phyloP scores from a whole-genome alignment of 35 echinoderm and acorn worm species.

The Anneissia japonica region DNA sequence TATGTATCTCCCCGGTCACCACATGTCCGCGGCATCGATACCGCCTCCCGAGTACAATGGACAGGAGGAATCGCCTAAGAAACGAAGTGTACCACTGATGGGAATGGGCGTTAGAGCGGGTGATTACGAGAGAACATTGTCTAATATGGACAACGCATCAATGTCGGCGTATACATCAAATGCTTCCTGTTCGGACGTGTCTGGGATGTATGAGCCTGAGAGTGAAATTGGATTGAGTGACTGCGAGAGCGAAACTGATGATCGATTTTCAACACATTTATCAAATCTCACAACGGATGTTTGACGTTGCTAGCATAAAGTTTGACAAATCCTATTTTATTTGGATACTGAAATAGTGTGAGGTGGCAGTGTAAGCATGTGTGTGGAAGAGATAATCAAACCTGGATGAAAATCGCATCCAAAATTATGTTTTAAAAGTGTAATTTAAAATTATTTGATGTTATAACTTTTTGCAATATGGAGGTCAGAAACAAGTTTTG shows the following conservation, averaged over 20 bases:
- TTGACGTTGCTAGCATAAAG: not conserved
- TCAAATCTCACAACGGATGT: not conserved
- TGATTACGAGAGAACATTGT: slow-evolving; percentile 47
- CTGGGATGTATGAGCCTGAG: slow-evolving; percentile 80
- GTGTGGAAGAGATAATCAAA: not conserved
- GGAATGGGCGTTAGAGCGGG: not conserved
- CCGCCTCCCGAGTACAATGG: slow-evolving; percentile 50
- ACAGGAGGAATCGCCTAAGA: not conserved
- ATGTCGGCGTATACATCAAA: slow-evolving; percentile 94
- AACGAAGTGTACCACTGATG: not conserved
- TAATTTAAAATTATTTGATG: not conserved
- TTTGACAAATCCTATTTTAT: not conserved
- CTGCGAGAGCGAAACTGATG: slow-evolving; percentile 35
- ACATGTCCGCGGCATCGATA: slow-evolving; percentile 46
- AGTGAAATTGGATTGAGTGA: slow-evolving; percentile 72
- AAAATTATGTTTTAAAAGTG: not conserved
- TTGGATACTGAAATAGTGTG: not conserved
- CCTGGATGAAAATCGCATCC: not conserved
- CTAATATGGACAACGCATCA: slow-evolving; percentile 84
- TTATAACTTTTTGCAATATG: not conserved
- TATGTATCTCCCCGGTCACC: slow-evolving; percentile 82
- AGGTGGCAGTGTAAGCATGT: not conserved
- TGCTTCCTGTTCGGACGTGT: slow-evolving; percentile 89
- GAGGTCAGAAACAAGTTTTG: not conserved
- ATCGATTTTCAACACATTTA: not conserved